These are phyloP conservation scores for Uloborus diversus DNA, from an alignment of 1,140 invertebrate species.

Conservation along the genomic window DNA sequence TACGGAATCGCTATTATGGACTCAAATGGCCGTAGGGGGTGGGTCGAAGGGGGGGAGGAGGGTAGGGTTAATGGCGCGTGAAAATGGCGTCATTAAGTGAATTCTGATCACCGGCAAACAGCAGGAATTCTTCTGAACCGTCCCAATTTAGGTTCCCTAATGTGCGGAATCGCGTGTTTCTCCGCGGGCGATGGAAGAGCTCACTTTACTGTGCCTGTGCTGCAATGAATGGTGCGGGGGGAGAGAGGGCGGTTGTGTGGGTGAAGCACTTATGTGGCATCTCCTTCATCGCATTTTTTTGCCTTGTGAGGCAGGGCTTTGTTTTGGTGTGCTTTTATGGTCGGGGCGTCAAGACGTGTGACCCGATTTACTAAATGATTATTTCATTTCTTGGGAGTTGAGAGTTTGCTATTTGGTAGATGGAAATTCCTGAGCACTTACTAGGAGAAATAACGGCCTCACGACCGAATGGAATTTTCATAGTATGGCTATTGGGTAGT, in stretches of 20 bases:
- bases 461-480: too few species aligned
- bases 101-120: slow-evolving; percentile 48
- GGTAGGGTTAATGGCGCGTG: slow-evolving; percentile 51
- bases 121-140: slow-evolving; percentile 46
- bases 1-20: slow-evolving; percentile 39
- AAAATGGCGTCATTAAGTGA: slow-evolving; percentile 57
- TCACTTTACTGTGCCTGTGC: slow-evolving; percentile 24
- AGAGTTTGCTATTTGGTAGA: too few species aligned
- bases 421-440: too few species aligned
- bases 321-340: slow-evolving; percentile 38
- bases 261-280: background rate
- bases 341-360: slow-evolving; percentile 37
- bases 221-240: slow-evolving; percentile 32
- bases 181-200: slow-evolving; percentile 23
- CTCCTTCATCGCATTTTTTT: background rate
- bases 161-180: slow-evolving; percentile 23
- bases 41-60: background rate
- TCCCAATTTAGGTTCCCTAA: slow-evolving; percentile 48
- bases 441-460: too few species aligned
- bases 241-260: slow-evolving; percentile 4
- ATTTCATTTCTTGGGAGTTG: slow-evolving; percentile 13
- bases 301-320: background rate
- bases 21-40: slow-evolving; percentile 28
- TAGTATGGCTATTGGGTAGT: too few species aligned
- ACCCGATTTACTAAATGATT: slow-evolving; percentile 51